Conservation (phyloP, 2,888 invertebrate species). For the Morpho achilles region DNA sequence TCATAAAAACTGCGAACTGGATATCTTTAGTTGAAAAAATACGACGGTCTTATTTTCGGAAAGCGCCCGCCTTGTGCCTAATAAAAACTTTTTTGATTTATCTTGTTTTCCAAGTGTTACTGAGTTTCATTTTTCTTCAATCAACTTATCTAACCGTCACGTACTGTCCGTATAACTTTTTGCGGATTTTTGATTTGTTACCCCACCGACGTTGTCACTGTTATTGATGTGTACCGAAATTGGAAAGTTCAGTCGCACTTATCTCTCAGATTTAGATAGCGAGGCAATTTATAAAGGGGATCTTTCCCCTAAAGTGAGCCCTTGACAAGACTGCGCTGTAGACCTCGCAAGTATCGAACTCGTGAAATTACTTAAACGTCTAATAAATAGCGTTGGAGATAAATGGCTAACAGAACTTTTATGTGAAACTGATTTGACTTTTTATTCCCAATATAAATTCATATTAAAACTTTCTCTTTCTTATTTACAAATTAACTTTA, state of each 20-base stretch:
- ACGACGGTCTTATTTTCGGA: no score
- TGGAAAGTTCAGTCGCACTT: slow-evolving; percentile 76
- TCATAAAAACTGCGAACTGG: no score
- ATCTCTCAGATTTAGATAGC: slow-evolving; percentile 77
- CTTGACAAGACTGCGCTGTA: slow-evolving; percentile 42
- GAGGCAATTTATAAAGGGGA: slow-evolving; percentile 74
- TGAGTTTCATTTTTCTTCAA: slow-evolving; percentile 9
- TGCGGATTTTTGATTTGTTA: slow-evolving; percentile 70
- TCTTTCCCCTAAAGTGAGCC: slow-evolving; percentile 66
- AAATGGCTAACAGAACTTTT: not conserved
- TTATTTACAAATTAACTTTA: no score
- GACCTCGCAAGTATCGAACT: slow-evolving; percentile 24
- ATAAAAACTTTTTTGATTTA: not conserved
- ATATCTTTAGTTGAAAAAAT: no score
- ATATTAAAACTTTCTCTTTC: no score
- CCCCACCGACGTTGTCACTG: slow-evolving; percentile 57
- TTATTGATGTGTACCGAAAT: slow-evolving; percentile 78
- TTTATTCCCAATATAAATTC: not conserved
- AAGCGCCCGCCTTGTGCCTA: no score
- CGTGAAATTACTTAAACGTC: slow-evolving; percentile 18
- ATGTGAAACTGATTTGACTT: not conserved
- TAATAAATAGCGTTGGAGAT: not conserved
- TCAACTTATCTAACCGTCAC: slow-evolving; percentile 13
- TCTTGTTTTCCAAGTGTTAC: not conserved
- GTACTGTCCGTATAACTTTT: slow-evolving; percentile 40